Conservation (phyloP, 2,797 vertebrate species). For the Sebastes trivittatus region DNA sequence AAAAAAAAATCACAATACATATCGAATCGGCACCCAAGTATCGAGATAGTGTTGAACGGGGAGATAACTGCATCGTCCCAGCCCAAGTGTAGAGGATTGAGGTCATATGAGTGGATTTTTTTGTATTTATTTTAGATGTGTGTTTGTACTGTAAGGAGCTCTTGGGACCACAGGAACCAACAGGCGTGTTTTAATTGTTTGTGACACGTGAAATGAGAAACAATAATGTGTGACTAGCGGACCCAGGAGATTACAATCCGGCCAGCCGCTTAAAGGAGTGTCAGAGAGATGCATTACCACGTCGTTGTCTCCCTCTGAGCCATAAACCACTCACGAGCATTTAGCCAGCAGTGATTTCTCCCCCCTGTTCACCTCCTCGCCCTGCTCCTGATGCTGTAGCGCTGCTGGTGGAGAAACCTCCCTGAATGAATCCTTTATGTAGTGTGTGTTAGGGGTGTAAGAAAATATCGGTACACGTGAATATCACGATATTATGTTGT, state of each 20-base stretch:
- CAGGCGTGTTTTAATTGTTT: constrained; percentile 66
- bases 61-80: too few species aligned
- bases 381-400: constrained; percentile 54
- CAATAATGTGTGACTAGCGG: constrained; percentile 82
- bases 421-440: constrained; percentile 80
- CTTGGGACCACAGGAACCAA: constrained; percentile 38
- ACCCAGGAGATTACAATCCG: constrained; percentile 74
- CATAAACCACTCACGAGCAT: constrained; percentile 64
- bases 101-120: neutral
- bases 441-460: neutral
- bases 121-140: neutral
- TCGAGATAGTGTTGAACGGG: too few species aligned
- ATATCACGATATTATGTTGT: too few species aligned
- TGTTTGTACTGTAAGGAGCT: constrained; percentile 11
- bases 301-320: constrained; percentile 54
- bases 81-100: neutral
- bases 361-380: constrained; percentile 60
- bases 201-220: constrained; percentile 74
- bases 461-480: too few species aligned
- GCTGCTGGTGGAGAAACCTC: constrained; percentile 76
- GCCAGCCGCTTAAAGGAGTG: constrained; percentile 59
- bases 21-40: too few species aligned
- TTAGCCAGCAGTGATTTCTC: constrained; percentile 69
- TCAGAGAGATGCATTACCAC: constrained; percentile 61
- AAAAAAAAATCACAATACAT: too few species aligned